Base-by-base conservation (phyloP, 2,888 invertebrate genomes). In the Rhogogaster chlorosoma region DNA sequence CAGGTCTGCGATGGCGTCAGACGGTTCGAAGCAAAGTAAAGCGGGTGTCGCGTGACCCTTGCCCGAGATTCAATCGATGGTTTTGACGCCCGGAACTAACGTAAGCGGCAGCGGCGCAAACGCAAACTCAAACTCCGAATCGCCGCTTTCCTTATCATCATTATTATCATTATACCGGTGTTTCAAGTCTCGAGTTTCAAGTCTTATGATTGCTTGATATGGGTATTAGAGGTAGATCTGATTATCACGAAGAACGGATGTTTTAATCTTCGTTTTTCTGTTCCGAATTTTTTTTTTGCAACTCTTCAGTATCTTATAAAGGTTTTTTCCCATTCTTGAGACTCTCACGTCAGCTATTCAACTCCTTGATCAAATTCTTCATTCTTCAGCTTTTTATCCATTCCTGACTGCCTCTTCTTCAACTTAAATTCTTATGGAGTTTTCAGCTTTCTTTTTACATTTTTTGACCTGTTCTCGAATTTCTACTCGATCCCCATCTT, bases 1-100 rank as follows among this genome's bases (percentile, higher is more conserved):
- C 9, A 26, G 61, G 61, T 22, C 61, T 53, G n/a, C 53, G 61
- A 61, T 61, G 61, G 26, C 61, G 61, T 61, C 61, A 61, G 67
- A 26, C 67, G 67, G 29, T 67, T 67, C 10, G 26, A 18, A 67
- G 67, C 10, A 18, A 71, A 67, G 67, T 32, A 32, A 67, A 64
- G 26, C 64, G 22, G 64, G 64, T 53, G 53, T 53, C 77, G 71
- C 42, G 42, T 73, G 71, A 73, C 71, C 71, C 71, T 73, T 73
- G 38, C 38, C 42, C 71, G 71, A 73, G 71, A 73, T 73, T 73
- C 71, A 73, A 73, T 73, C 71, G 71, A 73, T 73, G 71, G n/a
- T 42, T 73, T 73, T 73, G 38, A 73, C 71, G 71, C 71, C 71
- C 71, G 67, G 67, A 67, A 67, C 67, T 67, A 67, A 32, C 67